A percentile compares a stretch with the other conserved stretches of the same genome.
These are phyloP conservation scores for Ectropis crepuscularia DNA, from an alignment of 2,888 invertebrate species.

Conservation along the genomic window DNA sequence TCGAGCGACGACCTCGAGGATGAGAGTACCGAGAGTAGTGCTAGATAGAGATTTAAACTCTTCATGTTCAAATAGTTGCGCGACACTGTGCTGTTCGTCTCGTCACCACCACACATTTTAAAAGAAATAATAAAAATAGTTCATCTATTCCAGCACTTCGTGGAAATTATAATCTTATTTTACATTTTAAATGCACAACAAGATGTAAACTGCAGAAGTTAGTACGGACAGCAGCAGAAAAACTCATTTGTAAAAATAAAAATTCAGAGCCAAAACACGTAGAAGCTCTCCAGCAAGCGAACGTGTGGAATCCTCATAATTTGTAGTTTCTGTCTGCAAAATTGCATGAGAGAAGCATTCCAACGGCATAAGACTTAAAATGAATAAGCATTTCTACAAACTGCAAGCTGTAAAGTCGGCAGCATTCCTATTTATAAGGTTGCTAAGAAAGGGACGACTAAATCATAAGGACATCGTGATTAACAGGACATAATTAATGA, in stretches of 20 bases:
- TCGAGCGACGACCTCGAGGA: too few relatives aligned
- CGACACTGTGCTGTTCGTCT: too few relatives aligned
- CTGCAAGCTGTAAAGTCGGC: not conserved
- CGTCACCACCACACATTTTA: not conserved
- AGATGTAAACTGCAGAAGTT: not conserved
- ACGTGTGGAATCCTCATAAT: constrained; percentile 38
- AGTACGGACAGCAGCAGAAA: not conserved
- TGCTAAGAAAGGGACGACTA: constrained; percentile 12
- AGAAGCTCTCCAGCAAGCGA: constrained; percentile 39
- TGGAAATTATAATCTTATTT: not conserved
- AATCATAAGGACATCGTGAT: too few relatives aligned
- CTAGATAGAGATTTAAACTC: too few relatives aligned
- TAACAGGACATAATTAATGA: too few relatives aligned
- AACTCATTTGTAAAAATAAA: constrained; percentile 2
- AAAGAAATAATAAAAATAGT: not conserved
- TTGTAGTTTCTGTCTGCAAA: constrained; percentile 33
- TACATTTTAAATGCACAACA: not conserved
- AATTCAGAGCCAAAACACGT: constrained; percentile 33
- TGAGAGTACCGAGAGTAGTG: too few relatives aligned
- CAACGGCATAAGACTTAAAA: constrained; percentile 36
- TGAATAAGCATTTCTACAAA: constrained; percentile 16
- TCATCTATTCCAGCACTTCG: too few relatives aligned
- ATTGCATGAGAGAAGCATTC: constrained; percentile 26
- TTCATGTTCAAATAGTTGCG: too few relatives aligned
- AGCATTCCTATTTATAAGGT: constrained; percentile 11